Percentiles rank a stretch among this genome's conserved stretches.
phyloP scores from a whole-genome alignment of 2,113 vertebrate species.

The Athene cunicularia region DNA sequence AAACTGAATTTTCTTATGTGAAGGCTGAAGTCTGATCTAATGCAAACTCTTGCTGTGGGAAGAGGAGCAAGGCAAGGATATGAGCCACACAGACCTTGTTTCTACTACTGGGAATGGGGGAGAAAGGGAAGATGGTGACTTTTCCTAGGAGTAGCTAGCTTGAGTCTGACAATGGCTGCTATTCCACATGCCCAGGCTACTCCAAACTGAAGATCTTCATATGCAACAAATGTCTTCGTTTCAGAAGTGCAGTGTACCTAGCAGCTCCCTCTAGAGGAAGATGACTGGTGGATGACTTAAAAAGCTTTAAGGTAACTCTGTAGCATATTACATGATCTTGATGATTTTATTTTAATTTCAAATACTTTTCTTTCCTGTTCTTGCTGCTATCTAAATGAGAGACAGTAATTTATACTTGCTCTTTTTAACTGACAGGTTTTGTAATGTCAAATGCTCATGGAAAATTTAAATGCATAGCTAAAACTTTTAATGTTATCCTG shows the following conservation, averaged over 20 bases:
- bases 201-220: neutral
- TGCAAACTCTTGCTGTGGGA: rapidly evolving
- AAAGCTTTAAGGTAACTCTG: neutral
- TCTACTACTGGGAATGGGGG: neutral
- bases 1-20: neutral
- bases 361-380: neutral
- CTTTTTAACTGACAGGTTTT: neutral
- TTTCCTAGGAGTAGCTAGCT: neutral
- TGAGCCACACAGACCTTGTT: neutral
- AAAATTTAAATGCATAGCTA: neutral
- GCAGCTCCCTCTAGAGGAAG: neutral
- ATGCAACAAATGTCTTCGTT: neutral
- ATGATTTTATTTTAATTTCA: neutral
- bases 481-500: neutral
- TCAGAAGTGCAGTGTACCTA: neutral
- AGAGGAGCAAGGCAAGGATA: neutral
- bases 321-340: neutral
- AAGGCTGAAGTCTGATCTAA: neutral
- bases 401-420: neutral
- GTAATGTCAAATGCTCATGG: neutral
- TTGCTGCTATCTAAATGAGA: neutral
- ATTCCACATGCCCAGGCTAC: neutral
- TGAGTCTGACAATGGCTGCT: neutral
- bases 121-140: neutral
- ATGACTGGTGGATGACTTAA: neutral